A percentile compares a stretch with the other conserved stretches of the same genome.
These are phyloP conservation scores for Xestobium rufovillosum DNA, from an alignment of 2,888 invertebrate species.

Conservation along the genomic window DNA sequence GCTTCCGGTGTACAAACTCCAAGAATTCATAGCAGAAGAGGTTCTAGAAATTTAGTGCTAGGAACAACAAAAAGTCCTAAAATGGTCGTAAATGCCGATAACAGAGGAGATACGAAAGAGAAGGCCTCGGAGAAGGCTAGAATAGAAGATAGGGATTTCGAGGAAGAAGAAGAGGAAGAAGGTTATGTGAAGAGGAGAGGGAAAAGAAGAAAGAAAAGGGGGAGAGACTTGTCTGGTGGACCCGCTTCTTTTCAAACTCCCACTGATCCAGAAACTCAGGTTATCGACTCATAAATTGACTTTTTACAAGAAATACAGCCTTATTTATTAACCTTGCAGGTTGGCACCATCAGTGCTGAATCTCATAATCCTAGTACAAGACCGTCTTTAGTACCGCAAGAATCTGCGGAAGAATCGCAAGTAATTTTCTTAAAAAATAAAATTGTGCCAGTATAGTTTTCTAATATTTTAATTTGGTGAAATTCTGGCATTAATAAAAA, in stretches of 20 bases:
- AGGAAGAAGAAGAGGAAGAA: slow-evolving; percentile 44
- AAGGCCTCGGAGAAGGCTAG: no score
- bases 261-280: slow-evolving; percentile 65
- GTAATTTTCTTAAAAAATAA: background rate
- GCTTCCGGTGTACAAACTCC: no score
- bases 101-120: slow-evolving; percentile 12
- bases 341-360: slow-evolving; percentile 42
- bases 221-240: slow-evolving; percentile 35
- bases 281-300: slow-evolving; percentile 22
- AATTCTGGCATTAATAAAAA: no score
- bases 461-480: no score
- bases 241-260: slow-evolving; percentile 37
- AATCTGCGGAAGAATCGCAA: slow-evolving; percentile 31
- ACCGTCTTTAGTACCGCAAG: slow-evolving; percentile 52
- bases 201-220: slow-evolving; percentile 44
- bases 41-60: slow-evolving; percentile 6
- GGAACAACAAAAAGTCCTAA: slow-evolving; percentile 14
- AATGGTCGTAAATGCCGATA: slow-evolving; percentile 13
- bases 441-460: slow-evolving; percentile 2
- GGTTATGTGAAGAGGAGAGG: slow-evolving; percentile 54
- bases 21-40: slow-evolving; percentile 9
- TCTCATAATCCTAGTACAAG: slow-evolving; percentile 62
- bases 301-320: slow-evolving; percentile 9
- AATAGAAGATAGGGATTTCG: no score
- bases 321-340: slow-evolving; percentile 17